These are phyloP conservation scores for Sorex araneus DNA, from an alignment of 2,113 vertebrate species.

Conservation along the genomic window DNA sequence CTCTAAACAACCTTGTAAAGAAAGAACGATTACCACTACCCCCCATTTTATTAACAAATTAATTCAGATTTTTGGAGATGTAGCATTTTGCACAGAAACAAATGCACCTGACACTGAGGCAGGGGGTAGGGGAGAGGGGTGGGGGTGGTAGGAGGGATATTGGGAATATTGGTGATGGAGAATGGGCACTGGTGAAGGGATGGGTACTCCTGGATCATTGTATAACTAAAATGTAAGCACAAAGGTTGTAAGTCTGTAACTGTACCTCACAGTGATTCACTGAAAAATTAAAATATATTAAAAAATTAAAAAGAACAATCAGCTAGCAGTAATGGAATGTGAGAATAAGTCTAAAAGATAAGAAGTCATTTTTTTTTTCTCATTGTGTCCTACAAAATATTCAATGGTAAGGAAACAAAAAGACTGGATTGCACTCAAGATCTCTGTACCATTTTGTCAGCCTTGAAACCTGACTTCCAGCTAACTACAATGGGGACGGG, in stretches of 20 bases:
- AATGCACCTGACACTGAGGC: too few relatives aligned
- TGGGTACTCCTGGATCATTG: too few relatives aligned
- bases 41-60: not conserved
- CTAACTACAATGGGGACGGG: not conserved
- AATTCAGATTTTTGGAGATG: not conserved
- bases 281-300: too few relatives aligned
- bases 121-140: too few relatives aligned
- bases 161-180: too few relatives aligned
- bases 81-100: not conserved
- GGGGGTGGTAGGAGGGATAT: too few relatives aligned
- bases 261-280: too few relatives aligned
- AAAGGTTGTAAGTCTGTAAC: too few relatives aligned
- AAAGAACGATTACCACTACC: not conserved
- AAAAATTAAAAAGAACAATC: not conserved
- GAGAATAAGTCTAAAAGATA: not conserved
- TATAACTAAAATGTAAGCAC: too few relatives aligned
- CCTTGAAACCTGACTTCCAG: not conserved
- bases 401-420: not conserved
- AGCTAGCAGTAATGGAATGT: not conserved
- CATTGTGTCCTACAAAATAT: not conserved
- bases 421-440: slow-evolving; percentile 19
- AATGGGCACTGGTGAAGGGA: too few relatives aligned
- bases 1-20: not conserved
- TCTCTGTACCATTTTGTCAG: not conserved
- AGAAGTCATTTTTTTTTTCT: not conserved